Conservation (phyloP, 2,888 invertebrate species). For the Frankliniella fusca region DNA sequence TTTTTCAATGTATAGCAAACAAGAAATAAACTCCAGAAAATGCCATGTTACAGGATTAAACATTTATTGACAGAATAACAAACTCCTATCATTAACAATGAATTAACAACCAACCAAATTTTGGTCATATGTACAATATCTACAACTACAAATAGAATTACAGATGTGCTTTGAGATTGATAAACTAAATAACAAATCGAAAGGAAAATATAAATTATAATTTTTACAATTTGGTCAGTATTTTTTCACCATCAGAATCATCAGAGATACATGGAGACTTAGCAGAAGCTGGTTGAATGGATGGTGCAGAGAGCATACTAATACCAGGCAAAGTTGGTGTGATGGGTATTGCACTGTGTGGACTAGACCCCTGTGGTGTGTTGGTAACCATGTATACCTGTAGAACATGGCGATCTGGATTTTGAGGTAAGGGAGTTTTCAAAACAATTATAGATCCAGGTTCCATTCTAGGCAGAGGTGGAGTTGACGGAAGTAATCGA, state of each 20-base stretch:
- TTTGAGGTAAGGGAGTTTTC: neutral
- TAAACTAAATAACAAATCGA: neutral
- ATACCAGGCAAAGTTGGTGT: neutral
- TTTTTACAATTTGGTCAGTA: neutral
- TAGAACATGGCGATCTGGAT: neutral
- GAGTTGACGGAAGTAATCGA: constrained; percentile 2
- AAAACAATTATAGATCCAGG: neutral
- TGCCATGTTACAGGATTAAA: neutral
- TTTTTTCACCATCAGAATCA: neutral
- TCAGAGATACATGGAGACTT: neutral
- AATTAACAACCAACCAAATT: neutral
- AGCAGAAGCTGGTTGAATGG: neutral
- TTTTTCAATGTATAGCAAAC: neutral
- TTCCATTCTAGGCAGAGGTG: neutral
- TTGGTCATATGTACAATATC: neutral
- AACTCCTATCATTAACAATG: neutral
- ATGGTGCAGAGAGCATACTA: neutral
- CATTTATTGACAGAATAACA: neutral
- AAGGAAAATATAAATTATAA: neutral
- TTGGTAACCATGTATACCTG: constrained; percentile 7
- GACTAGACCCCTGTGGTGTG: neutral
- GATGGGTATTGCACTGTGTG: neutral
- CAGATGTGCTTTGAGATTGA: neutral
- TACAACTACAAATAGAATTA: neutral
- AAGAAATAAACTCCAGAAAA: neutral